These are phyloP conservation scores for Agrilus cyanescens DNA, from an alignment of 2,888 invertebrate genomes.

Conservation along the genomic window DNA sequence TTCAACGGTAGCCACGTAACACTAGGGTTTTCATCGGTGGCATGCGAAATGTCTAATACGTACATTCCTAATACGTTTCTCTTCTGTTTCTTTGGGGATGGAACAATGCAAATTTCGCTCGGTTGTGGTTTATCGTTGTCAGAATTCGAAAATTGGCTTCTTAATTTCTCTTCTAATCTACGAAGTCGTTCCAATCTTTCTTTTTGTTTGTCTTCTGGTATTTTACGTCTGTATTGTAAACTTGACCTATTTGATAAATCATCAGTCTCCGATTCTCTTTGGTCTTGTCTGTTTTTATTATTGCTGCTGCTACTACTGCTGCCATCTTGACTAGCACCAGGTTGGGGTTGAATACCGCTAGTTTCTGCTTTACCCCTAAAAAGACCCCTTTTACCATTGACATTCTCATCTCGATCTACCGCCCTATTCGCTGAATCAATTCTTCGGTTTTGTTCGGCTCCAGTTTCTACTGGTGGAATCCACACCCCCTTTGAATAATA, in stretches of 20 bases:
- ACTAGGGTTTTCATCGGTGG: conserved; percentile 52
- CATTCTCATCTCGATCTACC: conserved; percentile 57
- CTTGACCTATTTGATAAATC: too few species aligned
- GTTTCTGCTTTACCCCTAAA: conserved; percentile 28
- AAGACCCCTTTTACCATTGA: conserved; percentile 57
- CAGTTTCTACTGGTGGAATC: conserved; percentile 37
- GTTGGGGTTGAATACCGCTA: conserved; percentile 15
- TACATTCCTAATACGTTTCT: conserved; percentile 66
- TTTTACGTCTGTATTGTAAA: too few species aligned
- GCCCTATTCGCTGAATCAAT: conserved; percentile 31
- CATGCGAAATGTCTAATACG: conserved; percentile 71
- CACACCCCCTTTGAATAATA: conserved; percentile 43
- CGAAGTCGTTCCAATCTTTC: conserved; percentile 43
- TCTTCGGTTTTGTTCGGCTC: conserved; percentile 26
- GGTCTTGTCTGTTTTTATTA: too few species aligned
- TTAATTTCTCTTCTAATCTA: conserved; percentile 43
- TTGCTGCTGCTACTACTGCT: background rate
- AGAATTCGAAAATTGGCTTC: conserved; percentile 10
- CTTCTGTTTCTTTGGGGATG: conserved; percentile 44
- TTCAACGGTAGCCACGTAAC: conserved; percentile 60
- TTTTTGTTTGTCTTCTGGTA: too few species aligned
- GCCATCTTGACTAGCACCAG: conserved; percentile 10
- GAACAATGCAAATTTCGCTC: conserved; percentile 6
- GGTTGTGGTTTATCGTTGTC: conserved; percentile 7
- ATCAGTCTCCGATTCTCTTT: too few species aligned